phyloP scores from a whole-genome alignment of 92 coral and sea anemone species.

The Bergia puertoricense region DNA sequence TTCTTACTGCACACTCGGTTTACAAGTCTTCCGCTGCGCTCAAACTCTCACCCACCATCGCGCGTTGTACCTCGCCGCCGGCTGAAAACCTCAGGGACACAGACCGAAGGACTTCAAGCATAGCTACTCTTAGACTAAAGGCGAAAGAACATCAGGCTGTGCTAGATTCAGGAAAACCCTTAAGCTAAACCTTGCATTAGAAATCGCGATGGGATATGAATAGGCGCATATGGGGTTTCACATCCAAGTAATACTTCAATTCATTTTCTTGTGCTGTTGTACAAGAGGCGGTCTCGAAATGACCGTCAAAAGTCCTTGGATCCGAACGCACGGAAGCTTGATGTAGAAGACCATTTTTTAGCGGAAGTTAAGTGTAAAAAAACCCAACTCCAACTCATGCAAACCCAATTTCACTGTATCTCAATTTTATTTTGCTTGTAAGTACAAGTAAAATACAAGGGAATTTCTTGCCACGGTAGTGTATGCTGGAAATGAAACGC shows the following conservation, averaged over 20 bases:
- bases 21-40: conserved; percentile 59
- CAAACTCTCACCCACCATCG: conserved; percentile 58
- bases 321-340: not conserved
- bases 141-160: conserved; percentile 87
- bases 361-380: conserved; percentile 13
- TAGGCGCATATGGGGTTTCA: not conserved
- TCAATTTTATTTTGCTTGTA: conserved; percentile 3
- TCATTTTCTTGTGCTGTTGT: not conserved
- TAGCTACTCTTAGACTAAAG: conserved; percentile 80
- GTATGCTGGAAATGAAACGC: conserved; percentile 32
- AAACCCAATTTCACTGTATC: not conserved
- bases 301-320: not conserved
- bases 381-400: conserved; percentile 30
- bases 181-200: conserved; percentile 27
- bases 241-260: not conserved
- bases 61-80: conserved; percentile 66
- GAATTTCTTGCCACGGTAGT: not conserved
- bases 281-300: conserved; percentile 9
- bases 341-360: too few species aligned
- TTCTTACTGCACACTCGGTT: conserved; percentile 52
- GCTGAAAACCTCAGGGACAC: conserved; percentile 53
- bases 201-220: not conserved
- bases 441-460: not conserved
- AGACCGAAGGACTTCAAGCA: conserved; percentile 89
- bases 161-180: conserved; percentile 27